Evolutionary conservation across 2,797 vertebrate species (phyloP), one percentile per base, ranked within the genome.

Genomic region (Esox lucius): DNA sequence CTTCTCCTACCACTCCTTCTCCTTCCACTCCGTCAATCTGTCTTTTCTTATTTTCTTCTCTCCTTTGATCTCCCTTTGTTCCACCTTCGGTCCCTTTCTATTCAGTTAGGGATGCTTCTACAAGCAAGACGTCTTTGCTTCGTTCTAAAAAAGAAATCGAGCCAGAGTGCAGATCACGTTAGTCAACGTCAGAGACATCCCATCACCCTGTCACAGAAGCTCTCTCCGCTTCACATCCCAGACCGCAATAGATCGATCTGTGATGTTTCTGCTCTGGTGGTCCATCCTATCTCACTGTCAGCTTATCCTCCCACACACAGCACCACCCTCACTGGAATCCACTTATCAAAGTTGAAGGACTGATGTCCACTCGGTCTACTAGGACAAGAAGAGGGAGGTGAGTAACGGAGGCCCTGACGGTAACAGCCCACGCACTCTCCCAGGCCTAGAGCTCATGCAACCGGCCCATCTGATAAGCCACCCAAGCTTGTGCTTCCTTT

Each of bases 161-260:
- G 65, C 73, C 24, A 71, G 7, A 1, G 28, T 16, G n/a, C 74
- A 49, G 64, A 42, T 83, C 78, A 77, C 68, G 70, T 22, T 12
- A 0, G 0, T 28, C n/a, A 15, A 31, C 70, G 33, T 16, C 24
- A 4, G 15, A 26, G n/a, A 28, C 51, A 33, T 16, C 22, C 42
- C 42, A 16, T 48, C 17, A 76, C 22, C 77, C 73, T 35, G 71
- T 73, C 51, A 46, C 15, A 0, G 51, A 46, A 62, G 64, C 8
- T 17, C 62, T 59, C 12, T 59, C 5, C 6, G 11, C 13, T 59
- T n/a, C 49, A 48, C 74, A 59, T 85, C 83, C 81, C 67, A 79
- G 62, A 61, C 67, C 15, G 16, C 42, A 12, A 31, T 13, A 26
- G 68, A 67, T 70, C 53, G 39, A 56, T 70, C 22, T 0, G 9